Conservation (phyloP, 2,797 vertebrate species). For the Peromyscus attwateri region DNA sequence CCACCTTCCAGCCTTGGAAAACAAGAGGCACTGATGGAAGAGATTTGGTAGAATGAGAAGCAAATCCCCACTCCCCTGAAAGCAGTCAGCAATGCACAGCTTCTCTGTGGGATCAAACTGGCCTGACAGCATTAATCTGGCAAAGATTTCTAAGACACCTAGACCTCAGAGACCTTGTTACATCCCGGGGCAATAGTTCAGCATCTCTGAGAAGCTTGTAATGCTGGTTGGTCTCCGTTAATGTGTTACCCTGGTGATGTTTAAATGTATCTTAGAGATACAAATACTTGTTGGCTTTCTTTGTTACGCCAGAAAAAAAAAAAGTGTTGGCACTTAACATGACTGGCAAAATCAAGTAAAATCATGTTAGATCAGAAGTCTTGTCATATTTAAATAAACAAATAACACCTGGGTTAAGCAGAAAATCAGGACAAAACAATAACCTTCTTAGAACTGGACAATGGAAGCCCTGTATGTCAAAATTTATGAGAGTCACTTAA, state of each 20-base stretch:
- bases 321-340: constrained; percentile 21
- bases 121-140: constrained; percentile 28
- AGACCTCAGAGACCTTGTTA: constrained; percentile 28
- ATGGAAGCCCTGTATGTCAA: constrained; percentile 14
- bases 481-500: constrained; percentile 54
- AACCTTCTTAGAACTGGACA: constrained; percentile 39
- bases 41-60: background rate
- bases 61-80: constrained; percentile 16
- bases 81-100: constrained; percentile 48
- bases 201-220: constrained; percentile 22
- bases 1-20: constrained; percentile 52
- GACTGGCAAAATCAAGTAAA: constrained; percentile 55
- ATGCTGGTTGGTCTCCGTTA: constrained; percentile 20
- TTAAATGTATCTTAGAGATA: constrained; percentile 62
- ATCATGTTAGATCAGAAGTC: background rate
- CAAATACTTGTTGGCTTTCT: constrained; percentile 62
- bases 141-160: constrained; percentile 43
- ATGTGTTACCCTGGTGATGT: constrained; percentile 37
- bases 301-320: constrained; percentile 48
- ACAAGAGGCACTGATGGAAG: background rate
- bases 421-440: constrained; percentile 14
- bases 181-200: background rate
- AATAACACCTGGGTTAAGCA: constrained; percentile 50
- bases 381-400: constrained; percentile 61
- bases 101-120: constrained; percentile 46